Base-by-base conservation (phyloP, 2,113 vertebrate species). In the Burhinus oedicnemus region DNA sequence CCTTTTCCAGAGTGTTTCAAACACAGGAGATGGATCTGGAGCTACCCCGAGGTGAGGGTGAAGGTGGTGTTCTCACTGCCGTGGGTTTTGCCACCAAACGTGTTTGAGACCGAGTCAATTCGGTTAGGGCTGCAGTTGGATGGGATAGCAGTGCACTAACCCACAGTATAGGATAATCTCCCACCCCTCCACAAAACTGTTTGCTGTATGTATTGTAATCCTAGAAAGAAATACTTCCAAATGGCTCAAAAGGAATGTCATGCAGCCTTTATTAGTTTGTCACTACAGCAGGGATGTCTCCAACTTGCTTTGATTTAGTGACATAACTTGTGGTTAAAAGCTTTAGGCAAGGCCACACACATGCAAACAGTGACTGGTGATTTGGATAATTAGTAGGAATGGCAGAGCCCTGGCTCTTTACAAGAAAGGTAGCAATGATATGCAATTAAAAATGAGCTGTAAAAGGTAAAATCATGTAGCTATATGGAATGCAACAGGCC, bases 301-400 rank as follows among this genome's bases (percentile, higher is more conserved):
- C 86, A 85, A 90, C 95, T 97, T 27, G 34, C 97, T 98, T 98
- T 98, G 98, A 98, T 98, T 98, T 98, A 96, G 89, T 97, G 97
- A 97, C 91, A 95, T 86, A 96, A 96, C 83, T 95, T 96, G 92
- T 95, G 94, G 96, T 89, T 97, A 97, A 98, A 97, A 98, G 98
- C 97, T 98, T 87, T 89, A 97, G 96, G 95, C 61, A 81, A 98
- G 97, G 97, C 98, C 98, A 98, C 98, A 98, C 97, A 97, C 95
- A 47, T 84, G 90, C 92, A 95, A 96, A 93, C 95, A 80, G 90
- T 20, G 74, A 97, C 96, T 97, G 74, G 96, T 83, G 95, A 98
- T 98, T 98, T 96, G 95, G 96, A 97, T 98, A 98, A 98, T 98
- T 98, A 98, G 97, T 94, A 96, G 95, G 90, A 97, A 98, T 95